Conservation (phyloP, 2,797 vertebrate species). For the Bradypodion pumilum region DNA sequence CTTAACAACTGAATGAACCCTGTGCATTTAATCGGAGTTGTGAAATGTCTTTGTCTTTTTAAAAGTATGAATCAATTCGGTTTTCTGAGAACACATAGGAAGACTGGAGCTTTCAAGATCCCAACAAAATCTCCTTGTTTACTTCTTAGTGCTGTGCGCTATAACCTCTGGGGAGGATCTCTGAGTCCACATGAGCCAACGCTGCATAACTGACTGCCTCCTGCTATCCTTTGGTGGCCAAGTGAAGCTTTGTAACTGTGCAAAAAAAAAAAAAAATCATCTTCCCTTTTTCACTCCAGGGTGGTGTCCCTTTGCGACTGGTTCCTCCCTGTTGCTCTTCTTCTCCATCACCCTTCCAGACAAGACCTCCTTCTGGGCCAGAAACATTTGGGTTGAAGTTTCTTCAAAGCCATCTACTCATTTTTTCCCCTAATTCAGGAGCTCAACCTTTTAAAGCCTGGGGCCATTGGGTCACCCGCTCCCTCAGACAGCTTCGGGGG, state of each 20-base stretch:
- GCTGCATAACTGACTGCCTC: slow-evolving; percentile 1
- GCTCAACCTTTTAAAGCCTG: too few species aligned
- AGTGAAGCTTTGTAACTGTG: background rate
- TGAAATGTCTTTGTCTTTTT: slow-evolving; percentile 26
- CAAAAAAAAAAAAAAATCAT: slow-evolving; percentile 24
- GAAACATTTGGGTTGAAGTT: background rate
- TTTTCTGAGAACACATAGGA: slow-evolving; percentile 16
- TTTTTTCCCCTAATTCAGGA: too few species aligned
- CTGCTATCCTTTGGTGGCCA: slow-evolving; percentile 23
- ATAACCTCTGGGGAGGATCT: slow-evolving; percentile 35
- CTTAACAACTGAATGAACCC: background rate
- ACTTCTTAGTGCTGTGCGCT: slow-evolving; percentile 59
- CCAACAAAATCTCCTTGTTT: slow-evolving; percentile 9
- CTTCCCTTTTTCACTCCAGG: background rate
- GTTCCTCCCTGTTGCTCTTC: background rate
- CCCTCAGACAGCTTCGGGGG: too few species aligned
- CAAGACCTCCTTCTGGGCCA: background rate
- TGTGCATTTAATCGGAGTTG: background rate
- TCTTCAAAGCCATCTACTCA: background rate
- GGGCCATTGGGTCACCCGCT: too few species aligned
- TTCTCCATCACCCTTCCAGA: background rate
- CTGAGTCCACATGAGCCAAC: slow-evolving; percentile 31
- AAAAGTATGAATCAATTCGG: background rate
- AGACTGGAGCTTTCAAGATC: slow-evolving; percentile 32
- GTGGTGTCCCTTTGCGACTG: background rate